These are phyloP conservation scores for Myiozetetes cayanensis DNA, from an alignment of 2,113 vertebrate genomes.

Conservation along the genomic window DNA sequence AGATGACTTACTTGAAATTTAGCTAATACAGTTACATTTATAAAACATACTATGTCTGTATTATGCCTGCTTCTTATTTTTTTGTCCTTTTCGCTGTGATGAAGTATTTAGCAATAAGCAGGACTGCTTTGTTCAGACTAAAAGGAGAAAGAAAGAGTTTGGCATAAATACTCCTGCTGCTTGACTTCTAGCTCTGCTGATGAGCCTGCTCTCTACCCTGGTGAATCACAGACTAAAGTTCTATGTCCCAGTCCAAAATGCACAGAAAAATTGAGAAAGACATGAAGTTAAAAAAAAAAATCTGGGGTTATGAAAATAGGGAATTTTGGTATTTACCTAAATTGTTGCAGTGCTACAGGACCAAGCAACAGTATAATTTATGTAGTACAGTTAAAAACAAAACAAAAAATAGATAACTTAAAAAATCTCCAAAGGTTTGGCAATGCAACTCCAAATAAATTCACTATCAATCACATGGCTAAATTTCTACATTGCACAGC, in stretches of 20 bases:
- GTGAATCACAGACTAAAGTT: not conserved
- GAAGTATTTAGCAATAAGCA: slow-evolving; percentile 35
- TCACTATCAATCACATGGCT: not conserved
- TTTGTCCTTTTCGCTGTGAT: not conserved
- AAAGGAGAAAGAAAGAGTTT: not conserved
- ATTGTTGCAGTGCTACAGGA: not conserved
- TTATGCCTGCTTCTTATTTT: not conserved
- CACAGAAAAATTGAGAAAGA: not conserved
- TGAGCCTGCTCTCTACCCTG: not conserved
- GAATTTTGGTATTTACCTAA: not conserved
- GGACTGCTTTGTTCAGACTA: not conserved
- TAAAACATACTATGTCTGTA: not conserved
- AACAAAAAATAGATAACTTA: not conserved
- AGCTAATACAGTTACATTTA: not conserved
- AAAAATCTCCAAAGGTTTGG: not conserved
- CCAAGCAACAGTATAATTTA: not conserved
- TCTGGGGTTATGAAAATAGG: not conserved
- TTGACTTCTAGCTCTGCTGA: not conserved
- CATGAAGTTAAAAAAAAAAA: not conserved
- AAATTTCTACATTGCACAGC: not conserved
- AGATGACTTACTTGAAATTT: slow-evolving; percentile 47
- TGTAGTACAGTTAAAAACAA: not conserved
- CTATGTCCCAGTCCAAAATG: not conserved
- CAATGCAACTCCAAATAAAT: not conserved
- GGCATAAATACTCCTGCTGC: not conserved